A percentile compares a stretch with the other conserved stretches of the same genome.
phyloP scores from a whole-genome alignment of 1,140 invertebrate genomes.

The Glomeris maerens region DNA sequence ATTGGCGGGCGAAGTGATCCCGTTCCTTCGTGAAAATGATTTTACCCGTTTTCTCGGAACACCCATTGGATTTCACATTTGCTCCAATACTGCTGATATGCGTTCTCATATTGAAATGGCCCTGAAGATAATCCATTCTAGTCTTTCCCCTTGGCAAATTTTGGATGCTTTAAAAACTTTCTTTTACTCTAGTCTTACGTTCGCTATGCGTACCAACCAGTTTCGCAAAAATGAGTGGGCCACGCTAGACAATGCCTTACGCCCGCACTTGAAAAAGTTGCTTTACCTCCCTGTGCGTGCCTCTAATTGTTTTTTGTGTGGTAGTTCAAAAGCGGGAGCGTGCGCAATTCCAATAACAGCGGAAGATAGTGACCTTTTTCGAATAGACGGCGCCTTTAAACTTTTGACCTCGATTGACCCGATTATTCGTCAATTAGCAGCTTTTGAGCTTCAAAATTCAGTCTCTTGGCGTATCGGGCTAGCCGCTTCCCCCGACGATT shows the following conservation, averaged over 20 bases:
- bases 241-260: not conserved
- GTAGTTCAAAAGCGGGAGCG: too few relatives aligned
- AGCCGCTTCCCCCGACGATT: too few relatives aligned
- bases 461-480: too few relatives aligned
- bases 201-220: not conserved
- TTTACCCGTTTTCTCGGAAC: not conserved
- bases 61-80: not conserved
- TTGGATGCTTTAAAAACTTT: slow-evolving; percentile 10
- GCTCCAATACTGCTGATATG: not conserved
- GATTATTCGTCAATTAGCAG: too few relatives aligned
- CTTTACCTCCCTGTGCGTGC: too few relatives aligned
- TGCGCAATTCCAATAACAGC: too few relatives aligned
- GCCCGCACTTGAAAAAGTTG: too few relatives aligned
- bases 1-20: not conserved
- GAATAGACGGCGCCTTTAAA: too few relatives aligned
- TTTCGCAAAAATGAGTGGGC: not conserved
- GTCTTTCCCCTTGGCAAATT: slow-evolving; percentile 8
- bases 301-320: too few relatives aligned
- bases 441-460: too few relatives aligned
- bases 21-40: not conserved
- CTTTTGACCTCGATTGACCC: too few relatives aligned
- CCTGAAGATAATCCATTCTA: not conserved
- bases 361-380: too few relatives aligned
- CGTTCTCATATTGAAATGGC: not conserved
- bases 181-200: not conserved